phyloP scores from a whole-genome alignment of 2,113 vertebrate species.

The Ellobius talpinus region DNA sequence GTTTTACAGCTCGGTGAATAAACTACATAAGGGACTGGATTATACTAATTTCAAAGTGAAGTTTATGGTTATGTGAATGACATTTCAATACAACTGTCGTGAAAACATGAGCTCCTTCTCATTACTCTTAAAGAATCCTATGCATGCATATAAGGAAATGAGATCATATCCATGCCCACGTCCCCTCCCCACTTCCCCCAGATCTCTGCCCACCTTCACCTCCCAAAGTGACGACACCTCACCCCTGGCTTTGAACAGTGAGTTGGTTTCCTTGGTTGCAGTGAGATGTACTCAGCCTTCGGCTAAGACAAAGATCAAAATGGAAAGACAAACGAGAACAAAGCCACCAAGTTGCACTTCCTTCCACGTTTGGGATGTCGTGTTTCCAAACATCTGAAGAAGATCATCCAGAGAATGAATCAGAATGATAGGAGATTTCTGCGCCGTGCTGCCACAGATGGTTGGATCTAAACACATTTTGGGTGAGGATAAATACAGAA shows the following conservation, averaged over 20 bases:
- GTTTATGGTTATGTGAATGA: neutral
- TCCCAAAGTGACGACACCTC: neutral
- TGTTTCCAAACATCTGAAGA: conserved; percentile 68
- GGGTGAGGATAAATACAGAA: conserved; percentile 46
- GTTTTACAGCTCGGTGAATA: neutral
- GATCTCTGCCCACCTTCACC: neutral
- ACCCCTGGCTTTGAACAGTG: neutral
- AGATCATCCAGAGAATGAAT: conserved; percentile 56
- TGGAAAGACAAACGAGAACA: conserved; percentile 43
- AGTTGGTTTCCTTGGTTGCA: neutral
- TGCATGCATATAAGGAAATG: neutral
- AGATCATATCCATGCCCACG: neutral
- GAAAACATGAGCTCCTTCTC: neutral
- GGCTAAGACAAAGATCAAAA: neutral
- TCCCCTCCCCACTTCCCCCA: too few species aligned
- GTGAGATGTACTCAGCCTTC: neutral
- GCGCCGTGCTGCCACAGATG: conserved; percentile 30
- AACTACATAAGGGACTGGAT: neutral
- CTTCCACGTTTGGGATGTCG: conserved; percentile 17
- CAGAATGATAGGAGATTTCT: conserved; percentile 52
- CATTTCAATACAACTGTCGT: neutral
- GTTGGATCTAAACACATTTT: conserved; percentile 41
- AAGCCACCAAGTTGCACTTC: conserved; percentile 23
- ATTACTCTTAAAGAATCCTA: neutral
- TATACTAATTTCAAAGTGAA: neutral